These are phyloP conservation scores for Eulemur coronatus DNA, from an alignment of 2,797 vertebrate species.

Conservation along the genomic window DNA sequence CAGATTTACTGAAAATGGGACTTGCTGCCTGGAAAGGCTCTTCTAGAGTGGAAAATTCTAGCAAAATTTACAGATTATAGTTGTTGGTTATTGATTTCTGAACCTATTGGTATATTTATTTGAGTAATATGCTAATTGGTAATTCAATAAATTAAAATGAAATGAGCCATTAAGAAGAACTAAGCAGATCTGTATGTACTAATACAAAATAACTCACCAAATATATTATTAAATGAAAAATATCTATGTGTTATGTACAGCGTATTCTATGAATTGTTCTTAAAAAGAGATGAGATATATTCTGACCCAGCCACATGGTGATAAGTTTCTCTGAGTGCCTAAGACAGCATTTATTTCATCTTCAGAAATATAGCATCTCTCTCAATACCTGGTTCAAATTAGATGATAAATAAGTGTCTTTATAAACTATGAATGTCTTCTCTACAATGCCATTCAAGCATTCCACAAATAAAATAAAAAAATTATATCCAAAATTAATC, in stretches of 20 bases:
- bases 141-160: constrained; percentile 2
- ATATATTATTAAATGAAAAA: not conserved
- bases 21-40: not conserved
- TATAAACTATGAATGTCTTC: not conserved
- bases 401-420: not conserved
- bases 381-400: not conserved
- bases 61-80: not conserved
- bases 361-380: not conserved
- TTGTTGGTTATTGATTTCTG: constrained; percentile 1
- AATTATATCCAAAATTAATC: not conserved
- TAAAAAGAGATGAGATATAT: not conserved
- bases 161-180: not conserved
- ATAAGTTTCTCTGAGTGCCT: not conserved
- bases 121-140: not conserved
- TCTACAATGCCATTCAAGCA: not conserved
- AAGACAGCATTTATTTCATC: not conserved
- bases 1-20: not conserved
- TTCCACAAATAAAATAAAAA: not conserved
- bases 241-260: not conserved
- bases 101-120: not conserved
- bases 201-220: not conserved
- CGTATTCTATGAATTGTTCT: not conserved
- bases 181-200: not conserved
- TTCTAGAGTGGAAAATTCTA: not conserved
- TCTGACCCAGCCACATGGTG: not conserved